Conservation (phyloP, 2,113 vertebrate genomes). For the Petroica traversi region DNA sequence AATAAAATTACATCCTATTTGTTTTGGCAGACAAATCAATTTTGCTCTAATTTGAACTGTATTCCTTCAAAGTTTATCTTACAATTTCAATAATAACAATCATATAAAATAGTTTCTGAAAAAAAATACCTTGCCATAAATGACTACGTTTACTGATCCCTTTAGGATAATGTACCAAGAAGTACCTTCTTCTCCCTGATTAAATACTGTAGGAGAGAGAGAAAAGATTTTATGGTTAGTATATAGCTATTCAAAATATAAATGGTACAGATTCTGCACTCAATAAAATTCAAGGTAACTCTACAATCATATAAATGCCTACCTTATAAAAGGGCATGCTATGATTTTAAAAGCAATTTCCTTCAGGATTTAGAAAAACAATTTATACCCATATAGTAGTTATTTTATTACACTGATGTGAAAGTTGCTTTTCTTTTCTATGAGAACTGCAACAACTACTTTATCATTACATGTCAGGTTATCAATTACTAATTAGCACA, state of each 20-base stretch:
- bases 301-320: not conserved
- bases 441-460: not conserved
- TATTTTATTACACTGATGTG: not conserved
- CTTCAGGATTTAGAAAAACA: not conserved
- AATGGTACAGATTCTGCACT: not conserved
- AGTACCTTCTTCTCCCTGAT: slow-evolving; percentile 97
- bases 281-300: not conserved
- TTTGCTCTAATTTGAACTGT: not conserved
- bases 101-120: slow-evolving; percentile 38
- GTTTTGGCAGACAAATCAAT: not conserved
- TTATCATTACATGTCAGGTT: not conserved
- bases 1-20: slow-evolving; percentile 24
- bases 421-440: not conserved
- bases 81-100: slow-evolving; percentile 25
- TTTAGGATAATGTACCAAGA: slow-evolving; percentile 99
- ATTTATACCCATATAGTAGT: not conserved
- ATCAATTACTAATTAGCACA: not conserved
- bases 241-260: slow-evolving; percentile 17
- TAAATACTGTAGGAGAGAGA: slow-evolving; percentile 90
- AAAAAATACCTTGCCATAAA: slow-evolving; percentile 93
- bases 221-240: slow-evolving; percentile 60
- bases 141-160: slow-evolving; percentile 97
- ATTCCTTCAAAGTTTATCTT: slow-evolving; percentile 34
- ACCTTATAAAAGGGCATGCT: not conserved
- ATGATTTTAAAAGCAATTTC: not conserved